Evolutionary conservation across 30 jellyfish, hydroid and myxozoan species (phyloP).

Genomic region (Hydractinia symbiolongicarpus): DNA sequence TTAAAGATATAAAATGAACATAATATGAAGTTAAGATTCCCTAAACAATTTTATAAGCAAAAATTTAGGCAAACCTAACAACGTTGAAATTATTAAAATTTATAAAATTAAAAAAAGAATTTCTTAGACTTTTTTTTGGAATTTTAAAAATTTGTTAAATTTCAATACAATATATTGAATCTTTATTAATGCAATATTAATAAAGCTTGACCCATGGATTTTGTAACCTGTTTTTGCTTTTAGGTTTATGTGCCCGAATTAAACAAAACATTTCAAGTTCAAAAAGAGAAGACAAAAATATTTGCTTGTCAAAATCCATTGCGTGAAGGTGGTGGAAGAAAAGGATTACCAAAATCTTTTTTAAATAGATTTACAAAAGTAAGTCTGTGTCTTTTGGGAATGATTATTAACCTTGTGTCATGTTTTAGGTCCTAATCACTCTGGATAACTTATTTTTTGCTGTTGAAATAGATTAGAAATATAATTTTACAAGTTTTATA

Average conservation of each 20-base stretch:
- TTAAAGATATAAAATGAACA: too few species aligned
- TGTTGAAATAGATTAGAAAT: neutral
- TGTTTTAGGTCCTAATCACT: too few species aligned
- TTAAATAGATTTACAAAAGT: conserved; percentile 92
- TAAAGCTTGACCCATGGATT: neutral
- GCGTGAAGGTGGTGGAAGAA: conserved; percentile 97
- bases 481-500: neutral
- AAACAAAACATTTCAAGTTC: conserved; percentile 65
- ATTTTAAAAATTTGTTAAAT: too few species aligned
- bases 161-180: too few species aligned
- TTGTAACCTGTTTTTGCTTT: conserved; percentile 2
- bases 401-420: neutral
- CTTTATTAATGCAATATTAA: neutral
- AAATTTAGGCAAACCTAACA: too few species aligned
- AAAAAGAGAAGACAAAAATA: conserved; percentile 63
- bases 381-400: neutral
- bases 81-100: too few species aligned
- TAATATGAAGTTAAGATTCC: too few species aligned
- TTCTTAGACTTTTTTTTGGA: too few species aligned
- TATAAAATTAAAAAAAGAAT: too few species aligned
- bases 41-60: too few species aligned
- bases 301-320: conserved; percentile 98
- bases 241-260: conserved; percentile 87
- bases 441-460: neutral
- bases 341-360: conserved; percentile 92